Evolutionary conservation across 1,140 invertebrate genomes (phyloP).

Genomic region (Cyrtorhinus lividipennis): DNA sequence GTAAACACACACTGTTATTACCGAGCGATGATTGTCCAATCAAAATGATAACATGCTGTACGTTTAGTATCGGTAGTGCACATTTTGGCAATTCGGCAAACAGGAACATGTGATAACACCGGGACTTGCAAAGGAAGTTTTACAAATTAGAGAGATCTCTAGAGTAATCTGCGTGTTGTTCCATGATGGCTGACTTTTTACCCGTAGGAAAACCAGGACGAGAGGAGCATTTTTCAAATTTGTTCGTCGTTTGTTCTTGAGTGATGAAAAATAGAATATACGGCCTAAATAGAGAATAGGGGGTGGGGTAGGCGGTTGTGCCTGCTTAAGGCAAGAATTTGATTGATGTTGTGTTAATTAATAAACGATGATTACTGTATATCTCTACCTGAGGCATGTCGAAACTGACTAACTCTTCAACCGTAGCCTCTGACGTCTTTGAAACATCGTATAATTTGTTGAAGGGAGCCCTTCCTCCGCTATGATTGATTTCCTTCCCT

Average conservation of each 20-base stretch:
- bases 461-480: conserved; percentile 1
- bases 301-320: not conserved
- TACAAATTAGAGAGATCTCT: too few relatives aligned
- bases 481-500: conserved; percentile 12
- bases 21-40: too few relatives aligned
- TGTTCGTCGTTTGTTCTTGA: not conserved
- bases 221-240: not conserved
- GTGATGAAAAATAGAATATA: not conserved
- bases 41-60: too few relatives aligned
- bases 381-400: conserved; percentile 10
- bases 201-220: not conserved
- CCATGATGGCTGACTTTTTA: not conserved
- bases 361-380: conserved; percentile 15
- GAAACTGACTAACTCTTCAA: conserved; percentile 16
- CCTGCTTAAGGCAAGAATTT: conserved; percentile 13
- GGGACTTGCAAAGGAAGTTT: too few relatives aligned
- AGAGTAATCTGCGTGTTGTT: too few relatives aligned
- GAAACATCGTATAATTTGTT: conserved; percentile 14
- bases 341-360: conserved; percentile 17
- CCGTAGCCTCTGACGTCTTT: conserved; percentile 13
- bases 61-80: too few relatives aligned
- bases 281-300: not conserved
- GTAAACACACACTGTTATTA: too few relatives aligned
- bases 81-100: too few relatives aligned
- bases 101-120: too few relatives aligned